phyloP scores from a whole-genome alignment of 1,140 invertebrate genomes.

The Atopsyche davidsoni region DNA sequence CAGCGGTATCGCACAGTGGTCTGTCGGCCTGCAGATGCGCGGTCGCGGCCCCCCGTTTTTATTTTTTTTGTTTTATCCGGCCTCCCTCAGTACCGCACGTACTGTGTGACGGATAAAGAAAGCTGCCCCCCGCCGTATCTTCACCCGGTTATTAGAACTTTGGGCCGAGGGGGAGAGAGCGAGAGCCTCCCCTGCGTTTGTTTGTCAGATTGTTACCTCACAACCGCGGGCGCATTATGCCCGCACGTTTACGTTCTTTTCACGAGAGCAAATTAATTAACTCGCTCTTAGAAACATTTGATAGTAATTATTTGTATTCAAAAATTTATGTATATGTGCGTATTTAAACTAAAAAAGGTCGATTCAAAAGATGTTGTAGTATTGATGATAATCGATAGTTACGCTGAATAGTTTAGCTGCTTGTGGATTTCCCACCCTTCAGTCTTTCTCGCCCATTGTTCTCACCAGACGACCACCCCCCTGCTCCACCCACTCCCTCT shows the following conservation, averaged over 20 bases:
- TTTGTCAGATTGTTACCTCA: background rate
- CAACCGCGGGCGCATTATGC: too few species aligned
- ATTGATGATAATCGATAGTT: too few species aligned
- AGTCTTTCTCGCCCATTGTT: constrained; percentile 23
- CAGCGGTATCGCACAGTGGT: background rate
- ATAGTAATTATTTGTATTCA: too few species aligned
- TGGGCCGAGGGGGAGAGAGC: background rate
- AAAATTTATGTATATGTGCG: too few species aligned
- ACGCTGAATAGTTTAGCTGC: too few species aligned
- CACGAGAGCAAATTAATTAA: too few species aligned
- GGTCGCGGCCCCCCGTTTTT: constrained; percentile 14
- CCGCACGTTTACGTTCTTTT: too few species aligned
- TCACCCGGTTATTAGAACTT: constrained; percentile 13
- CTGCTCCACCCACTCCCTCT: too few species aligned
- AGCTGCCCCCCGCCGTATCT: constrained; percentile 23
- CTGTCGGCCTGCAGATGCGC: constrained; percentile 8
- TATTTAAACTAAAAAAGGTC: too few species aligned
- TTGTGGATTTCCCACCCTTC: background rate
- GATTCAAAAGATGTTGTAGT: too few species aligned
- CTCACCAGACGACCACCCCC: constrained; percentile 22
- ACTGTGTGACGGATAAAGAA: constrained; percentile 26
- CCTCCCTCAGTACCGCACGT: constrained; percentile 9
- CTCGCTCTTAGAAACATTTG: too few species aligned
- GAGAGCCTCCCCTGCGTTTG: background rate
- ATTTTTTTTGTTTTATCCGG: constrained; percentile 16